Conservation (phyloP, 2,113 vertebrate species). For the Apus apus region DNA sequence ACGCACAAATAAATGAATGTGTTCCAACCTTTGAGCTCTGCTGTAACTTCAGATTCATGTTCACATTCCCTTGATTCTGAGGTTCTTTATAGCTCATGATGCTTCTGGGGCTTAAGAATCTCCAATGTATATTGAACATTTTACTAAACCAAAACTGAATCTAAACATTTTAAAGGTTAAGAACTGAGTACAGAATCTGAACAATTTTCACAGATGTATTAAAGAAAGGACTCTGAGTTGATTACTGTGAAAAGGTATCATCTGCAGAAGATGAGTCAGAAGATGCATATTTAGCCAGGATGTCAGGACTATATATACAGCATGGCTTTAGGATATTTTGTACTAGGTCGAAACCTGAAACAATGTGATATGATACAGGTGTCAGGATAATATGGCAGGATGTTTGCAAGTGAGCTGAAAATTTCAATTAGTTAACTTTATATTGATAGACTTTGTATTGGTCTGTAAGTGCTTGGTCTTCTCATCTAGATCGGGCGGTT, state of each 20-base stretch:
- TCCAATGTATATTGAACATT: background rate
- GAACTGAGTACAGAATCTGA: background rate
- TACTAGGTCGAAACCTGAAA: background rate
- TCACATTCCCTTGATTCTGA: background rate
- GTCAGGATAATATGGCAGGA: background rate
- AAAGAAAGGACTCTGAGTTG: background rate
- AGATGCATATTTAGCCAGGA: background rate
- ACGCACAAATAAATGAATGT: background rate
- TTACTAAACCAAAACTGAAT: background rate
- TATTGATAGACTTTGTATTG: background rate
- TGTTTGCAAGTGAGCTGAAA: background rate
- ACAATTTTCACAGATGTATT: background rate
- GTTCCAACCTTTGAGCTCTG: background rate
- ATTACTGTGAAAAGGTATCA: background rate
- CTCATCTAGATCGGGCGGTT: accelerated
- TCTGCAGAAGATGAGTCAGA: background rate
- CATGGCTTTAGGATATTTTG: background rate
- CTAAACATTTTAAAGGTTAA: background rate
- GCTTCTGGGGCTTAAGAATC: background rate
- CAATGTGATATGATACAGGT: accelerated
- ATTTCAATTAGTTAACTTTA: background rate
- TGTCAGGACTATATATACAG: background rate
- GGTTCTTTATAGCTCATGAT: background rate
- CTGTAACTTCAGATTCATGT: background rate
- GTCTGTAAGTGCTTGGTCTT: background rate